These are phyloP conservation scores for Enteromius paludinosus DNA, from an alignment of 2,797 vertebrate genomes.

Conservation along the genomic window DNA sequence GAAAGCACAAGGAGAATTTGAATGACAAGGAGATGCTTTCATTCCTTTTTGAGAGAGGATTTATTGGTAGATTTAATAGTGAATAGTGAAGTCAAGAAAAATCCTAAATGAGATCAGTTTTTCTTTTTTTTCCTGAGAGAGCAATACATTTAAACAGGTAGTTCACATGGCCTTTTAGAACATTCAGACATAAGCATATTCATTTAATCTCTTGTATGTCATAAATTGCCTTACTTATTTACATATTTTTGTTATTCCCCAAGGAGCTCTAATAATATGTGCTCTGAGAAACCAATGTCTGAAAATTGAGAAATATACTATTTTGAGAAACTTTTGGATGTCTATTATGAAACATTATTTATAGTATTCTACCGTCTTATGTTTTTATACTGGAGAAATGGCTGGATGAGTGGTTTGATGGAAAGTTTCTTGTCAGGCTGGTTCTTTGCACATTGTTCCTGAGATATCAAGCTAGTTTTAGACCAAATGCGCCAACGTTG, in stretches of 20 bases:
- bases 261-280: background rate
- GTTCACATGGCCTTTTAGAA: background rate
- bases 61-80: background rate
- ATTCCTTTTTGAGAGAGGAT: background rate
- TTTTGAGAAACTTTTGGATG: conserved; percentile 31
- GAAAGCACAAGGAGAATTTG: background rate
- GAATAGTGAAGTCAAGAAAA: too few relatives aligned
- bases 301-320: background rate
- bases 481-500: conserved; percentile 30
- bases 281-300: too few relatives aligned
- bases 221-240: background rate
- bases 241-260: background rate
- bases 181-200: background rate
- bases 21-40: background rate
- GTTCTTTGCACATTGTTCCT: conserved; percentile 50
- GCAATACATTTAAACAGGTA: background rate
- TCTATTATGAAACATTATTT: conserved; percentile 54
- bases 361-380: conserved; percentile 49
- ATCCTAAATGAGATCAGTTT: background rate
- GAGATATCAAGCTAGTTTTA: conserved; percentile 41
- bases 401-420: background rate
- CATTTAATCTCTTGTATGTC: background rate
- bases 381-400: conserved; percentile 29
- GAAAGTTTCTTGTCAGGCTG: conserved; percentile 14
- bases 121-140: background rate